Evolutionary conservation across 2,113 vertebrate genomes (phyloP).

Genomic region (Oceanites oceanicus): DNA sequence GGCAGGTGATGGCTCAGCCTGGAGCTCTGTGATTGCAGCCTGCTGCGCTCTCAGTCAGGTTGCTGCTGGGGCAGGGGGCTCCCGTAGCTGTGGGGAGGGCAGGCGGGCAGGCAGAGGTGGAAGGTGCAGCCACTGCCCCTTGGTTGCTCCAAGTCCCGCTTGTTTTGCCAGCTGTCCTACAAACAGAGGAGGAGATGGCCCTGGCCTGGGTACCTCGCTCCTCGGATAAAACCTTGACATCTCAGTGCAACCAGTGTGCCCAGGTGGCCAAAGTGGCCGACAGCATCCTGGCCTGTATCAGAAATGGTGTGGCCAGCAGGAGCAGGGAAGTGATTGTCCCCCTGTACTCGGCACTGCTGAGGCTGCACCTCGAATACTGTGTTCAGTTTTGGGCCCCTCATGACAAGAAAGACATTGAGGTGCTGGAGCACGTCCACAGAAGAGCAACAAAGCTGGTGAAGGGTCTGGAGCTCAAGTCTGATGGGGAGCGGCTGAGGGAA

Average conservation of each 20-base stretch:
- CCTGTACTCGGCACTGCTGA: neutral
- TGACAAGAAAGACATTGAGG: too few relatives aligned
- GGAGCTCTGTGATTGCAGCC: neutral
- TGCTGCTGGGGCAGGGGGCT: neutral
- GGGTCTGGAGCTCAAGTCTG: too few relatives aligned
- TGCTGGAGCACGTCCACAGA: too few relatives aligned
- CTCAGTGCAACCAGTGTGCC: neutral
- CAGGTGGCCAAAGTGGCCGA: neutral
- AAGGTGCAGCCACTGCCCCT: neutral
- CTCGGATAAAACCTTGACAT: neutral
- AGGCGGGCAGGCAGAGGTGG: neutral
- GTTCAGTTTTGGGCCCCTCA: too few relatives aligned
- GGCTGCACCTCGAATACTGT: neutral
- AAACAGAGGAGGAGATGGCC: neutral
- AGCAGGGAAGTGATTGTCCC: neutral
- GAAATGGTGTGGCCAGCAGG: neutral
- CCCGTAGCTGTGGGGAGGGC: rapidly evolving
- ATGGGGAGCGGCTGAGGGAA: too few relatives aligned
- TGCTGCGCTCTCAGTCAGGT: rapidly evolving
- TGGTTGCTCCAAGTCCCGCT: neutral
- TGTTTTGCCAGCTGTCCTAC: neutral
- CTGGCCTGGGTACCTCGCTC: neutral
- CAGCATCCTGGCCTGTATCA: neutral
- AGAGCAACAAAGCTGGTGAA: too few relatives aligned
- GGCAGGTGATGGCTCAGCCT: neutral